Conservation (phyloP, 2,797 vertebrate genomes). For the Neosilurus hyrtlii region DNA sequence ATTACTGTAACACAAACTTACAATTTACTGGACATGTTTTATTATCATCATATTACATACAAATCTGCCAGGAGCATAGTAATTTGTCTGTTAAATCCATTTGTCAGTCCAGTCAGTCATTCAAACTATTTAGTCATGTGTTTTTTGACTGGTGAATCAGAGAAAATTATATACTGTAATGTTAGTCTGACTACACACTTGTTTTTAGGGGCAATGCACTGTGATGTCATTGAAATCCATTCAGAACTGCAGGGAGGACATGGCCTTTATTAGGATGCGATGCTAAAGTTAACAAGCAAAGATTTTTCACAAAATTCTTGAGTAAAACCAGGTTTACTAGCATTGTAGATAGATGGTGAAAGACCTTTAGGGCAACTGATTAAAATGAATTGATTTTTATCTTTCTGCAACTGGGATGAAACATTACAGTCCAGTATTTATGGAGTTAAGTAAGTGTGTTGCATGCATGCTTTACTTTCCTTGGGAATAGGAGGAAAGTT, state of each 20-base stretch:
- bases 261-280: constrained; percentile 6
- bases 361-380: constrained; percentile 62
- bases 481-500: constrained; percentile 3
- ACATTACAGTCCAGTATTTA: constrained; percentile 49
- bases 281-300: constrained; percentile 17
- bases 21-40: background rate
- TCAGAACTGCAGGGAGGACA: constrained; percentile 5
- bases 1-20: background rate
- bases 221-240: background rate
- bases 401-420: constrained; percentile 36
- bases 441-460: constrained; percentile 26
- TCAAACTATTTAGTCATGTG: background rate
- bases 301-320: constrained; percentile 43
- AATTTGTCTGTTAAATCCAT: background rate
- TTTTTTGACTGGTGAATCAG: constrained; percentile 17
- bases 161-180: background rate
- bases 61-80: background rate
- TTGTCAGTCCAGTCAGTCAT: background rate
- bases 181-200: background rate
- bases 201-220: background rate
- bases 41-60: background rate
- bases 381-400: constrained; percentile 61
- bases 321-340: constrained; percentile 45
- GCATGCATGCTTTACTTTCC: constrained; percentile 8
- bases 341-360: constrained; percentile 55